Evolutionary conservation across 2,797 vertebrate species (phyloP), one percentile per base, ranked within the genome.

Genomic region (Selene dorsalis): DNA sequence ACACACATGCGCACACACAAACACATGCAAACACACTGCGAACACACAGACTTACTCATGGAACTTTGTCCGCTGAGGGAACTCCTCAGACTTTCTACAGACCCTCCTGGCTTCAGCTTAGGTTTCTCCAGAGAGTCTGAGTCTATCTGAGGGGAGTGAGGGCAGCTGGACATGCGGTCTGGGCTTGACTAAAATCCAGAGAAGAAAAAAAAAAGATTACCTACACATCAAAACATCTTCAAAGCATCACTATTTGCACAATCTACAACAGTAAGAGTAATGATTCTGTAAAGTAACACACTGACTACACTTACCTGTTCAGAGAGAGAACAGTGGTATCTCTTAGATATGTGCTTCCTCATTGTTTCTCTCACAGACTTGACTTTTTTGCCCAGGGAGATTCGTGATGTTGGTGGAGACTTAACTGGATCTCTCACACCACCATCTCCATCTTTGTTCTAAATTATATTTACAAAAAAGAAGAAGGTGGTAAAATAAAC

Each of bases 291-390:
- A 7, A 45, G 45, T 20, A 11, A 18, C 2, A 30, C 6, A 20
- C 4, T 8, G 20, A 45, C 16, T 43, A 24, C 10, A 45, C 69
- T 4, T 80, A 98, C 98, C 96, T 99, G 97, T 69, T 98, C 96
- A 47, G 96, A 96, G 9, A 96, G 89, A 52, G 97, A 96, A 60
- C 93, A 94, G 85, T 96, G 95, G 28, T 98, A 98, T 88, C 97
- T 97, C 92, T 98, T 99, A 66, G 97, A 97, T 88, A 99, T 99
- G 85, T 96, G 96, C 87, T 98, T 99, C 89, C 96, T 97, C 97
- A 99, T 98, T 0, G 97, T 99, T 85, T 99, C 98, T 85, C 97
- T 97, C 77, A 99, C 98, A 2, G 97, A 99, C 86, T 97, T 99
- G 85, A 99, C 98, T 85, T 98, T 99, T 93, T 96, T 99, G 32